Percentiles rank a stretch among this genome's conserved stretches.
These are phyloP conservation scores for Cynopterus brachyotis DNA, from an alignment of 2,113 vertebrate species.

Conservation along the genomic window DNA sequence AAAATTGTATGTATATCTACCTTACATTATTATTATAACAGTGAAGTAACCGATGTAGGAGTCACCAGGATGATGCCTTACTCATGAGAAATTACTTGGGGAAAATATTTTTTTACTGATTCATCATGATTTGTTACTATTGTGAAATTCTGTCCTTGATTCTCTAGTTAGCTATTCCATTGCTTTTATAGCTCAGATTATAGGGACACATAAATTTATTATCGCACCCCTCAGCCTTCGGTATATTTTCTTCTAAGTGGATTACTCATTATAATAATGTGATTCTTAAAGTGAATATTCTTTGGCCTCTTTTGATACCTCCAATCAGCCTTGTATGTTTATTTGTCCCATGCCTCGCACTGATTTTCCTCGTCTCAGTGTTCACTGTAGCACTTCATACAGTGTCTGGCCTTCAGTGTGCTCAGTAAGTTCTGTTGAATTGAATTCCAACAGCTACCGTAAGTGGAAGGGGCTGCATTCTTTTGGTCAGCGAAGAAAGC, in stretches of 20 bases:
- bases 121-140: background rate
- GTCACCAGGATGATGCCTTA: background rate
- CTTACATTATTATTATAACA: background rate
- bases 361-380: background rate
- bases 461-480: background rate
- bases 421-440: background rate
- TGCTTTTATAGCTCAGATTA: background rate
- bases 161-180: background rate
- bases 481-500: slow-evolving; percentile 5
- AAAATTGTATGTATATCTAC: background rate
- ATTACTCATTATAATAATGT: background rate
- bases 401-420: background rate
- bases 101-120: background rate
- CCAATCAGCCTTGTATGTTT: background rate
- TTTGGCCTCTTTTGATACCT: slow-evolving; percentile 1
- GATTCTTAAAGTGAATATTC: background rate
- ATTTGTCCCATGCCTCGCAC: background rate
- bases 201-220: background rate
- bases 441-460: background rate
- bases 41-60: background rate
- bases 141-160: background rate
- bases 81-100: background rate
- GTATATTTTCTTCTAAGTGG: slow-evolving; percentile 1
- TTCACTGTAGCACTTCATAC: background rate
- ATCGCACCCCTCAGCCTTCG: background rate